These are phyloP conservation scores for Bagarius yarrelli DNA, from an alignment of 2,113 vertebrate species.

Conservation along the genomic window DNA sequence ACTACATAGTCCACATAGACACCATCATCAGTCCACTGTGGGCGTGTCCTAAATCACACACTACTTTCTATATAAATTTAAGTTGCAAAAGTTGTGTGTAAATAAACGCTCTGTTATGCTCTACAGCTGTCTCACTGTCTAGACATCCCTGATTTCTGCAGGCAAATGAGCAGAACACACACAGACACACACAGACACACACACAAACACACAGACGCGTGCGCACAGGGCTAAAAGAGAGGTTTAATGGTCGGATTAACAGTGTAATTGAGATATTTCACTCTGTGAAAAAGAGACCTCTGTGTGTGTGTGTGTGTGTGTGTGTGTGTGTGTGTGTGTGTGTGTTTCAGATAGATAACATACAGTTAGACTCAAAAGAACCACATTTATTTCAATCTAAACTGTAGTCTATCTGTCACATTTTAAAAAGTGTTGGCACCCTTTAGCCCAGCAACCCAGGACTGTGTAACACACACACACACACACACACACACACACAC, in stretches of 20 bases:
- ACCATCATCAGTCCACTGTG: background rate
- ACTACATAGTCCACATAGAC: no score
- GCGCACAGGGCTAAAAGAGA: conserved; percentile 35
- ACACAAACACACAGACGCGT: conserved; percentile 49
- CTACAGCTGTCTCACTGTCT: conserved; percentile 29
- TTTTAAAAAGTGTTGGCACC: background rate
- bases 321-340: conserved; percentile 42
- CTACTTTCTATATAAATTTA: background rate
- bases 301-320: conserved; percentile 37
- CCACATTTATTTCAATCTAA: no score
- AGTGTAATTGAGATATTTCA: conserved; percentile 49
- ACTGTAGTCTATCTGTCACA: background rate
- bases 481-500: conserved; percentile 5
- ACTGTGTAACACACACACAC: background rate
- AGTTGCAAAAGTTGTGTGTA: background rate
- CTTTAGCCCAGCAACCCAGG: background rate
- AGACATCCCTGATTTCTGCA: conserved; percentile 6
- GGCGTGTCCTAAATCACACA: background rate
- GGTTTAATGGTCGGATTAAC: conserved; percentile 51
- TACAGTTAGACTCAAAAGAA: background rate
- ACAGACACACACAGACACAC: conserved; percentile 28
- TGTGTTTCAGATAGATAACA: conserved; percentile 5
- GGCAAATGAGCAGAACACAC: conserved; percentile 38
- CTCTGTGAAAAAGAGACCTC: conserved; percentile 41
- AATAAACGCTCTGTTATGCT: conserved; percentile 24